A percentile compares a stretch with the other conserved stretches of the same genome.
Conservation (phyloP, 2,888 invertebrate species). For the Labia minor region DNA sequence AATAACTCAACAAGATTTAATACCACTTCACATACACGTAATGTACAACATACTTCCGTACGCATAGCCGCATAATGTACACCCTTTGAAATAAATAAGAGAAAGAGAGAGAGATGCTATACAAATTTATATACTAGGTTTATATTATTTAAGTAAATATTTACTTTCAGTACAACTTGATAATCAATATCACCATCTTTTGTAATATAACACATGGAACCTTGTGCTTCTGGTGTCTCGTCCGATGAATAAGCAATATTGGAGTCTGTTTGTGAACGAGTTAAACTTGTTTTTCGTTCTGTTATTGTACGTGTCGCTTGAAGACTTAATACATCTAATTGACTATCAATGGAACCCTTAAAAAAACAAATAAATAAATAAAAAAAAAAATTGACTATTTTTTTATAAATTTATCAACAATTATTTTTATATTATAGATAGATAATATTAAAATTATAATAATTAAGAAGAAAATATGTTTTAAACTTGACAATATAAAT, state of each 20-base stretch:
- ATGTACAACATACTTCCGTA: conserved; percentile 70
- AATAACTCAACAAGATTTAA: conserved; percentile 84
- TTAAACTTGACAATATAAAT: no score
- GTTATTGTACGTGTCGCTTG: conserved; percentile 34
- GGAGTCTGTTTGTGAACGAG: conserved; percentile 82
- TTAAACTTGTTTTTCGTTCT: conserved; percentile 62
- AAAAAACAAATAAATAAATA: conserved; percentile 20
- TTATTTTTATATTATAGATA: background rate
- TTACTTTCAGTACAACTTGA: conserved; percentile 71
- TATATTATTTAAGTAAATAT: no score
- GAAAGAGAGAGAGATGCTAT: no score
- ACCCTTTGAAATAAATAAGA: conserved; percentile 54
- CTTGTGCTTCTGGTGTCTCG: conserved; percentile 78
- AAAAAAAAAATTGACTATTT: conserved; percentile 14
- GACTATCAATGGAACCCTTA: conserved; percentile 76
- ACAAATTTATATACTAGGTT: no score
- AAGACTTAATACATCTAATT: conserved; percentile 59
- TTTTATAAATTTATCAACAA: background rate
- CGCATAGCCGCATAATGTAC: conserved; percentile 76
- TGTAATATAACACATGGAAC: conserved; percentile 83
- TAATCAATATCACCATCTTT: conserved; percentile 90
- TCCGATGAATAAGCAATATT: conserved; percentile 80
- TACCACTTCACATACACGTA: conserved; percentile 85
- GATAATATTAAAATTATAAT: background rate
- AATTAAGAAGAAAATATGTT: background rate